Evolutionary conservation across 2,113 vertebrate species (phyloP).

Genomic region (Corynorhinus townsendii): DNA sequence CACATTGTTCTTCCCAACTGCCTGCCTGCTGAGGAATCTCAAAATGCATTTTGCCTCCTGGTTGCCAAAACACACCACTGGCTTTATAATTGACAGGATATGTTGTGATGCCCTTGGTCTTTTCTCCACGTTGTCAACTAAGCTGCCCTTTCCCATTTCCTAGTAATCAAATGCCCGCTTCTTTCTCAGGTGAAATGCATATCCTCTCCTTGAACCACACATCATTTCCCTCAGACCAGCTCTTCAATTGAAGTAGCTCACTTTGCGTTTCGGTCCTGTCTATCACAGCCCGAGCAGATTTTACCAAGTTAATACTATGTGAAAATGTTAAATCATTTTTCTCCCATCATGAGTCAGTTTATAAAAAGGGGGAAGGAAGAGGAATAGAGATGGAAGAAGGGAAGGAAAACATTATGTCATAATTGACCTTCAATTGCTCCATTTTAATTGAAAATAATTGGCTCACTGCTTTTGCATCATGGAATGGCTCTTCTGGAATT

Average conservation of each 20-base stretch:
- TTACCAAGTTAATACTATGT: not conserved
- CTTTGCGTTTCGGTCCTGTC: not conserved
- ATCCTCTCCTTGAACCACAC: not conserved
- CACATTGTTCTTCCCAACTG: not conserved
- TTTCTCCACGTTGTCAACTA: not conserved
- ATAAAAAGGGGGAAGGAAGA: not conserved
- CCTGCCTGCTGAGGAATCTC: not conserved
- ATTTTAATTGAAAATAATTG: not conserved
- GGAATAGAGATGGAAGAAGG: not conserved
- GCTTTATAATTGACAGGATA: not conserved
- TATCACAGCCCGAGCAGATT: not conserved
- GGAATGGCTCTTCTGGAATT: not conserved
- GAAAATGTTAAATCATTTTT: not conserved
- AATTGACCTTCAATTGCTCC: not conserved
- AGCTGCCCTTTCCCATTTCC: not conserved
- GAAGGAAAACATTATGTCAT: not conserved
- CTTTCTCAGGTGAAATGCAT: not conserved
- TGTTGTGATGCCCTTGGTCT: not conserved
- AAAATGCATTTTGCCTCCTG: not conserved
- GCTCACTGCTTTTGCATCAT: not conserved
- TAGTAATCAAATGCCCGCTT: not conserved
- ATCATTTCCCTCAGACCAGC: not conserved
- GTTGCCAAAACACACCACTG: not conserved
- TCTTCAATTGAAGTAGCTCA: not conserved
- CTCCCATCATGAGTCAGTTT: not conserved